Evolutionary conservation across 2,113 vertebrate species (phyloP).

Genomic region (Pedionomus torquatus): DNA sequence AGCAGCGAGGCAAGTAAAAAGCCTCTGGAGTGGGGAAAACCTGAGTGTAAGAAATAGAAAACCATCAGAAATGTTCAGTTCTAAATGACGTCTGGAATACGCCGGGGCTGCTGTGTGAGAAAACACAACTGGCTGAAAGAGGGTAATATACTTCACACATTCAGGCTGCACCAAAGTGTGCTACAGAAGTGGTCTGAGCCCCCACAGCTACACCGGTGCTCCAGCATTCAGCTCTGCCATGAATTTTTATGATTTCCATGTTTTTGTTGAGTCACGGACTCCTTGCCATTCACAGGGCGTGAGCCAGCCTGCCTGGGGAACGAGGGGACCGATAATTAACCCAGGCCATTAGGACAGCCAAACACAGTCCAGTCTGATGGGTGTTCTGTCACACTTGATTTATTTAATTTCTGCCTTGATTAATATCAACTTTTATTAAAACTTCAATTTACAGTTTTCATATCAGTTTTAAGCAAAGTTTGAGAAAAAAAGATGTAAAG

Average conservation of each 20-base stretch:
- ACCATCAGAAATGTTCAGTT: background rate
- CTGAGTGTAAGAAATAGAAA: background rate
- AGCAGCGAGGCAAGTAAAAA: background rate
- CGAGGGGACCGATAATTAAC: background rate
- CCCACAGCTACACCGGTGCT: accelerated
- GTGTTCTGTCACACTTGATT: background rate
- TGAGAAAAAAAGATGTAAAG: background rate
- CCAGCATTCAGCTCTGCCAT: background rate
- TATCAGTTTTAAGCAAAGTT: background rate
- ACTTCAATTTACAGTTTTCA: background rate
- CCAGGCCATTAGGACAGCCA: background rate
- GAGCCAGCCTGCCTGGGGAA: background rate
- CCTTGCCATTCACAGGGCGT: background rate
- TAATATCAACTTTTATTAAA: slow-evolving; percentile 19
- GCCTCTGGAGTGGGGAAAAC: background rate
- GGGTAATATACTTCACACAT: background rate
- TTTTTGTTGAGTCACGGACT: background rate
- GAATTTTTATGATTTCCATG: background rate
- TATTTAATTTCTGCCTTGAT: slow-evolving; percentile 3
- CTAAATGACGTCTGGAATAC: background rate
- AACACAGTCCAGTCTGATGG: background rate
- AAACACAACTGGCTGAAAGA: background rate
- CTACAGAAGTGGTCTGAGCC: background rate
- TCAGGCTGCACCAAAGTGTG: background rate
- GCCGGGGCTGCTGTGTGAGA: background rate